Evolutionary conservation across 2,797 vertebrate species (phyloP), one percentile per base, ranked within the genome.

Genomic region (Eremophila alpestris): DNA sequence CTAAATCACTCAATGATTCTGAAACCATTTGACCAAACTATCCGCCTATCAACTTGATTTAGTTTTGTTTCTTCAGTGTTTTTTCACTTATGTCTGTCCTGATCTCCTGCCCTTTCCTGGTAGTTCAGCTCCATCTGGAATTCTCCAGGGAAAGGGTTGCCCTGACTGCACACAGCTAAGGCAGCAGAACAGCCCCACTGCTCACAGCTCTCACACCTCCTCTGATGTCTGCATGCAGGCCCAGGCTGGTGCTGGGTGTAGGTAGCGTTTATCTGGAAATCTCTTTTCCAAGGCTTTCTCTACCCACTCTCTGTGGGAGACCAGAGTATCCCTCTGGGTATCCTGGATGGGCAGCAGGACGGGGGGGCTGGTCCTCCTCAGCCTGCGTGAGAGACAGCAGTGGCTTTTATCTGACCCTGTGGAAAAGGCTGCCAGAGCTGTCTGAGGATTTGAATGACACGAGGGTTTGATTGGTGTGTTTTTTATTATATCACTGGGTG

Each of bases 161-260:
- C n/a, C 38, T 3, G 9, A 16, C 18, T 52, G 48, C 16, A 2
- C 36, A 40, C 48, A 27, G 1, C 1, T 56, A 24, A 8, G 0
- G 2, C 22, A 22, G 23, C 63, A 51, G 59, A 83, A 43, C 51
- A n/a, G 13, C 14, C 9, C 34, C 7, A 7, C 6, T 10, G 13
- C 20, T 43, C 48, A 26, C 36, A 67, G 45, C 1, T 1, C 27
- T 65, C 70, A 19, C 32, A 55, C 21, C 59, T 87, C 49, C 45
- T 48, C 19, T 6, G 1, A 6, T 0, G 1, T 11, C 7, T 1
- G 0, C 2, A 0, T 8, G 5, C 0, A 4, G 11, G 55, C 16
- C 13, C 59, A 45, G 71, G 48, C 23, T 52, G 26, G 34, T 29
- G n/a, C 19, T 78, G 18, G 23, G 19, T 7, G 6, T 12, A 45